Evolutionary conservation across 2,797 vertebrate species (phyloP).

Genomic region (Discoglossus pictus): DNA sequence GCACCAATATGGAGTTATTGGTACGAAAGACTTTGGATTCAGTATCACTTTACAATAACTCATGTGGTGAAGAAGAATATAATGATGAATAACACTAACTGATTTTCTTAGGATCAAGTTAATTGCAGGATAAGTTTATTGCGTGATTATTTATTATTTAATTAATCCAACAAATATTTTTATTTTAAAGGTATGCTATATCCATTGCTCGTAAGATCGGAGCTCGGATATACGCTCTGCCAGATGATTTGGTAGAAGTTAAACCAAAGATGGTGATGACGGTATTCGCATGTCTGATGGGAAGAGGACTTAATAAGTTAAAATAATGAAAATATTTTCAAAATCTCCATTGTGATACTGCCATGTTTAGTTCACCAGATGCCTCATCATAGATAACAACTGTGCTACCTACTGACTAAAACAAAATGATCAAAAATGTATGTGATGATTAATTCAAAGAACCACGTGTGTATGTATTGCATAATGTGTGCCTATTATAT

Average conservation of each 20-base stretch:
- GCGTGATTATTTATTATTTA: too few relatives aligned
- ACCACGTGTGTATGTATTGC: slow-evolving; percentile 6
- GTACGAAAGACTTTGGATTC: too few relatives aligned
- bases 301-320: slow-evolving; percentile 82
- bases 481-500: slow-evolving; percentile 6
- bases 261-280: slow-evolving; percentile 99
- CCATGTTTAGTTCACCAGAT: slow-evolving; percentile 62
- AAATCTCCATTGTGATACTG: slow-evolving; percentile 53
- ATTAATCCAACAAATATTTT: too few relatives aligned
- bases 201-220: slow-evolving; percentile 95
- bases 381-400: slow-evolving; percentile 68
- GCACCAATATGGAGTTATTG: too few relatives aligned
- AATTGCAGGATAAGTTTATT: too few relatives aligned
- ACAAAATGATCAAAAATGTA: slow-evolving; percentile 58
- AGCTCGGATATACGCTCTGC: slow-evolving; percentile 91
- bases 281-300: slow-evolving; percentile 95
- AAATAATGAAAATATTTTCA: slow-evolving; percentile 59
- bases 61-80: too few relatives aligned
- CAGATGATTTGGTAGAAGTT: slow-evolving; percentile 93
- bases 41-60: too few relatives aligned
- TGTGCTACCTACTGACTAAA: slow-evolving; percentile 58
- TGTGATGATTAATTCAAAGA: slow-evolving; percentile 49
- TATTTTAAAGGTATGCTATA: slow-evolving; percentile 87
- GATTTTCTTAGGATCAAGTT: too few relatives aligned
- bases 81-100: too few relatives aligned